Conservation (phyloP, 2,797 vertebrate genomes). For the Glyptemys insculpta region DNA sequence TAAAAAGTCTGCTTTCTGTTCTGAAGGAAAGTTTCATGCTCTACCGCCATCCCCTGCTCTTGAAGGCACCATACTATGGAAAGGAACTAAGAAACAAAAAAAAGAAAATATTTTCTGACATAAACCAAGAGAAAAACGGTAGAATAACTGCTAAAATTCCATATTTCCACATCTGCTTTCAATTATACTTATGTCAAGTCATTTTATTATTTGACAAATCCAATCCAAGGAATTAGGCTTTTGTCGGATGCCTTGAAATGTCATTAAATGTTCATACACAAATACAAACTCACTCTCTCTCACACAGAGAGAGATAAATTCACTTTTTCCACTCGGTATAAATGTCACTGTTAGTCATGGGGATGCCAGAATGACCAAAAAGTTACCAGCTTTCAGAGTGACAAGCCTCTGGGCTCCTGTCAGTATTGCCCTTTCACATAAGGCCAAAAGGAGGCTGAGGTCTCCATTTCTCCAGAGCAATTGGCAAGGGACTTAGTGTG, state of each 20-base stretch:
- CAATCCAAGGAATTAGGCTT: conserved; percentile 79
- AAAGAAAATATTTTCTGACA: conserved; percentile 78
- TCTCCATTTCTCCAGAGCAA: not conserved
- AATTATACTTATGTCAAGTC: conserved; percentile 83
- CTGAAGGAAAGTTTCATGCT: not conserved
- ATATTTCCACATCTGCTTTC: conserved; percentile 83
- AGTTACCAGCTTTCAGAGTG: not conserved
- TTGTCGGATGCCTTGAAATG: conserved; percentile 82
- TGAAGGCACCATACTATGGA: conserved; percentile 29
- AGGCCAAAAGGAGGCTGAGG: not conserved
- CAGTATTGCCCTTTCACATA: not conserved
- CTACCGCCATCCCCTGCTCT: not conserved
- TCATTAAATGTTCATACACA: conserved; percentile 79
- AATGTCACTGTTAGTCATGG: not conserved
- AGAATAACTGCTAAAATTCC: conserved; percentile 74
- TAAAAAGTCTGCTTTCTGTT: not conserved
- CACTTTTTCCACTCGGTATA: conserved; percentile 53
- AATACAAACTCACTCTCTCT: conserved; percentile 54
- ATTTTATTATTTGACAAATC: conserved; percentile 83
- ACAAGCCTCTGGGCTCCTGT: not conserved
- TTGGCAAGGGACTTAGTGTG: not conserved
- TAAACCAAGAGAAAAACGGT: conserved; percentile 52
- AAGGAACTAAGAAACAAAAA: conserved; percentile 49
- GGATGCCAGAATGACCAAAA: not conserved
- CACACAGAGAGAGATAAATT: conserved; percentile 51